These are phyloP conservation scores for Selenia dentaria DNA, from an alignment of 2,888 invertebrate species.

Conservation along the genomic window DNA sequence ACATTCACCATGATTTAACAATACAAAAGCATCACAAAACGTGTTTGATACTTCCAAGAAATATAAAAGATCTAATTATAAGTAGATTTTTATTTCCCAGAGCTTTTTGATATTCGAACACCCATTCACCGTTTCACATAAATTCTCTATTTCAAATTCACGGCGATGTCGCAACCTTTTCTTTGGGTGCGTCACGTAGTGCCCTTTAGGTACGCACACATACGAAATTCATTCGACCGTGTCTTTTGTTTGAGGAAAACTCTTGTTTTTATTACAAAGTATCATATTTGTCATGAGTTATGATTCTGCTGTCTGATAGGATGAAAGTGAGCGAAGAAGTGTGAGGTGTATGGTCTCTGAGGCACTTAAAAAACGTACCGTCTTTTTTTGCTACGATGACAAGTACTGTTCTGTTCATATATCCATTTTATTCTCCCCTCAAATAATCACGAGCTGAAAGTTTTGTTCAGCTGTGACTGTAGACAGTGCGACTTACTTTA, in stretches of 20 bases:
- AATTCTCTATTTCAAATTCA: slow-evolving; percentile 49
- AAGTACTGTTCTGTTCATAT: too few species aligned
- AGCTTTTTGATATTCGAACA: slow-evolving; percentile 22
- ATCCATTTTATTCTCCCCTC: too few species aligned
- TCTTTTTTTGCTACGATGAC: too few species aligned
- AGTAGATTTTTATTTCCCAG: slow-evolving; percentile 3
- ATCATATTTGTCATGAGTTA: slow-evolving; percentile 34
- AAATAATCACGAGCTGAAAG: too few species aligned
- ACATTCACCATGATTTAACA: too few species aligned
- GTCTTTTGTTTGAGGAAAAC: slow-evolving; percentile 43
- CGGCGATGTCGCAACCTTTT: slow-evolving; percentile 46
- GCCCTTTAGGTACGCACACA: slow-evolving; percentile 36
- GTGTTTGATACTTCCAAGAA: neutral
- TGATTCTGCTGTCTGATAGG: slow-evolving; percentile 26
- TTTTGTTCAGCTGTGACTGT: too few species aligned
- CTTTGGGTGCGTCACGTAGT: slow-evolving; percentile 48
- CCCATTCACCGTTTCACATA: slow-evolving; percentile 31
- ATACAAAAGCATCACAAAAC: slow-evolving; percentile 1
- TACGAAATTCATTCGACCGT: slow-evolving; percentile 39
- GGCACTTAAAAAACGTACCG: neutral
- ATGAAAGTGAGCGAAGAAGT: slow-evolving; percentile 24
- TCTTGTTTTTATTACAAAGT: slow-evolving; percentile 31
- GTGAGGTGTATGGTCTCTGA: slow-evolving; percentile 8
- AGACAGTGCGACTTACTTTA: too few species aligned
- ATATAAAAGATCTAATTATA: slow-evolving; percentile 9